phyloP scores from a whole-genome alignment of 1,140 invertebrate species.

The Chymomyza costata region DNA sequence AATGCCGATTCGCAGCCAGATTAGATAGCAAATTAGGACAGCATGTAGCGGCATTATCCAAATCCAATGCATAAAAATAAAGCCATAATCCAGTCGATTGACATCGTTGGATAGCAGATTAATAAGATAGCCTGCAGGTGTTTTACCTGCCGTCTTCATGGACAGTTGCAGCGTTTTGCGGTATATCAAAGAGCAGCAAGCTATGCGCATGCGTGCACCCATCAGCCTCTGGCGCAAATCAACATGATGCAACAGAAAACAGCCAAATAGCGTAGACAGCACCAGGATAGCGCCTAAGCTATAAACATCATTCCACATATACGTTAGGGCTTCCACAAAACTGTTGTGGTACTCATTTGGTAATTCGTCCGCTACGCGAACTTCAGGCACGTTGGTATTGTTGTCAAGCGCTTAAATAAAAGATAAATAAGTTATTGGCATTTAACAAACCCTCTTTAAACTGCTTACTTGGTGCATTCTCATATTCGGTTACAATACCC shows the following conservation, averaged over 20 bases:
- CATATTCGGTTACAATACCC: too few species aligned
- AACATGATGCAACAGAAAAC: constrained; percentile 73
- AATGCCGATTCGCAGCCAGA: constrained; percentile 82
- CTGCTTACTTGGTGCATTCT: too few species aligned
- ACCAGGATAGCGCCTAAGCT: constrained; percentile 57
- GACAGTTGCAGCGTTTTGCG: constrained; percentile 80
- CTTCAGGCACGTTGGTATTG: constrained; percentile 8
- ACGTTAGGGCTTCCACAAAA: constrained; percentile 5
- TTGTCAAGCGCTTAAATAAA: constrained; percentile 18
- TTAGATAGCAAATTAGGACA: constrained; percentile 78
- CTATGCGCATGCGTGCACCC: constrained; percentile 77
- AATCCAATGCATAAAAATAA: constrained; percentile 80
- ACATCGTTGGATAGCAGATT: constrained; percentile 91
- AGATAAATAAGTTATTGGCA: too few species aligned
- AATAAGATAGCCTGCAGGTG: constrained; percentile 87
- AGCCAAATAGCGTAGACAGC: constrained; percentile 50
- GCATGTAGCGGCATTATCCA: constrained; percentile 84
- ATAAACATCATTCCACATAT: constrained; percentile 57
- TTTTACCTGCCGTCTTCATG: constrained; percentile 81
- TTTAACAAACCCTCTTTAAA: too few species aligned
- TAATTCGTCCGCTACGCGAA: not conserved
- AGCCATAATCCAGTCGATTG: constrained; percentile 80
- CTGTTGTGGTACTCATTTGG: too few species aligned
- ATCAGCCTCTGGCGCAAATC: constrained; percentile 67
- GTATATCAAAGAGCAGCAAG: constrained; percentile 79